Base-by-base conservation (phyloP, 1,140 invertebrate species). In the Ceratina japonica region DNA sequence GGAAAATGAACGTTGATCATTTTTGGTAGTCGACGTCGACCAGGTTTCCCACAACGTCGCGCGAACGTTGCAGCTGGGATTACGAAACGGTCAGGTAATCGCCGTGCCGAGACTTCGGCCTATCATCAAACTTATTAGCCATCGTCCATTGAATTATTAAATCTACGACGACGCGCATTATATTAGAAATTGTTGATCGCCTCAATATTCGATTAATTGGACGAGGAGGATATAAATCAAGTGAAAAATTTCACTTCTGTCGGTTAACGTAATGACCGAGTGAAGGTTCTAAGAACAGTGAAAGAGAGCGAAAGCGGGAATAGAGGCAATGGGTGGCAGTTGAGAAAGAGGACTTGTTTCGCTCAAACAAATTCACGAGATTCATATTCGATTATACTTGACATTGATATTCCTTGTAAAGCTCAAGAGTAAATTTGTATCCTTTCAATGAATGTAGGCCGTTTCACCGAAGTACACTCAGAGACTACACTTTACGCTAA, bases 171-270 rank as follows among this genome's bases (percentile, higher is more conserved):
- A 44, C 10, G 37, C 37, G 10, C 7, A 44, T 44, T 44, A 44
- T 44, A 44, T 44, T 44, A 44, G 37, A 44, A 44, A 44, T 7
- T 44, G 37, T 44, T 44, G 37, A 44, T 44, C 37, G 0, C 5
- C 37, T 44, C 10, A 10, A 44, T 44, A 8, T 8, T 37, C 4
- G 10, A 2, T 20, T 58, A 59, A 49, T 20, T 3, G 22, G 0
- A 15, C 22, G 16, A 16, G 37, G 10, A 16, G 18, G 20, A 24
- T 18, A 16, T 56, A 64, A 66, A 56, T 58, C 27, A 8, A 16
- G 31, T 15, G 22, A 52, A 31, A 58, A 68, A 59, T 75, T 75
- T 75, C 64, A 75, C 54, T 75, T 69, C 18, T 61, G 37, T 15
- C 15, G 27, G 20, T 65, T 31, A 49, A 31, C 64, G 64, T 51